A percentile compares a stretch with the other conserved stretches of the same genome.
Conservation (phyloP, 2,797 vertebrate genomes). For the Setipinna tenuifilis region DNA sequence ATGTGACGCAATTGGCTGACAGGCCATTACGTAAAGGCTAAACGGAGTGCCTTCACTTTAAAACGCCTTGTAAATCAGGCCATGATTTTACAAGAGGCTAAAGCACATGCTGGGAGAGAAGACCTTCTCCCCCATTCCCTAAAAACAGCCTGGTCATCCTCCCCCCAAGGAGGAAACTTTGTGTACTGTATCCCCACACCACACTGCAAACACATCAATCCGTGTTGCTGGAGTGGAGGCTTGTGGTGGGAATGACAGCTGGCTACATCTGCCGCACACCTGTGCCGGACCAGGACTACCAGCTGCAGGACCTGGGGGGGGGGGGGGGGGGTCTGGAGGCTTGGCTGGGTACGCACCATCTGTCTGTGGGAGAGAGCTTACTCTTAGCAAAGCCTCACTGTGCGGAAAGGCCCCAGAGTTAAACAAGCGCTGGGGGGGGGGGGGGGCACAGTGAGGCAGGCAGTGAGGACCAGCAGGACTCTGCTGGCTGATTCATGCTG, state of each 20-base stretch:
- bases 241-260: not conserved
- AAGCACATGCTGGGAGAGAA: too few relatives aligned
- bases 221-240: not conserved
- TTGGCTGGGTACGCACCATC: not conserved
- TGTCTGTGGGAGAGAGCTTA: not conserved
- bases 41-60: too few relatives aligned
- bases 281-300: not conserved
- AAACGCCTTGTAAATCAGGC: too few relatives aligned
- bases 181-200: too few relatives aligned
- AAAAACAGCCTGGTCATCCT: too few relatives aligned
- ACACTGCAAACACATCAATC: too few relatives aligned
- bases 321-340: not conserved
- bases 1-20: too few relatives aligned
- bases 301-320: not conserved
- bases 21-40: too few relatives aligned
- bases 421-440: conserved; percentile 35
- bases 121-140: too few relatives aligned
- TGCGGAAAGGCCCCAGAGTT: conserved; percentile 14
- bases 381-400: conserved; percentile 43
- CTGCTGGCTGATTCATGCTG: conserved; percentile 51
- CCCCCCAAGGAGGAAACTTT: too few relatives aligned
- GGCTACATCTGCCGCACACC: not conserved
- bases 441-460: not conserved
- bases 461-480: not conserved
- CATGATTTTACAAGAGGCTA: too few relatives aligned